Conservation (phyloP, 2,113 vertebrate species). For the Neomonachus schauinslandi region DNA sequence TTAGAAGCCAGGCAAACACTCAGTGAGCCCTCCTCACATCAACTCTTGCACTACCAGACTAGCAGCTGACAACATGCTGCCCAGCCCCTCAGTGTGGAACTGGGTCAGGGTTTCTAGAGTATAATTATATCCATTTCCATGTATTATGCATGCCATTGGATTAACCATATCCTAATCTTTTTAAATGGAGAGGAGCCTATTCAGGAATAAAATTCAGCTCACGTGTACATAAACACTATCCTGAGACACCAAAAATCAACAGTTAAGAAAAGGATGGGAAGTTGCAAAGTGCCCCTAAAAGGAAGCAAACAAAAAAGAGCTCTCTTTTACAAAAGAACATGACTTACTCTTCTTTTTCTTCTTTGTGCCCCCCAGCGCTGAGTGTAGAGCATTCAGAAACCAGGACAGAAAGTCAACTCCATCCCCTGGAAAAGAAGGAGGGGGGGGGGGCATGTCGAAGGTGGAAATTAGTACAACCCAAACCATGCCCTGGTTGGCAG, state of each 20-base stretch:
- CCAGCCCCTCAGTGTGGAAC: background rate
- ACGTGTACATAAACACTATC: background rate
- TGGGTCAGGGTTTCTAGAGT: background rate
- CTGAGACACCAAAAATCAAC: background rate
- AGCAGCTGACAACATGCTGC: background rate
- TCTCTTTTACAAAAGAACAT: background rate
- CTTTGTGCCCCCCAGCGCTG: slow-evolving; percentile 96
- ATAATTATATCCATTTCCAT: background rate
- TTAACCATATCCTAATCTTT: background rate
- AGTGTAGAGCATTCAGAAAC: slow-evolving; percentile 97
- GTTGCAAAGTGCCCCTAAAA: background rate
- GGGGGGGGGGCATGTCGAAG: background rate
- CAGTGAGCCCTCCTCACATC: background rate
- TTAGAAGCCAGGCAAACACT: background rate
- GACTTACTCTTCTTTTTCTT: slow-evolving; percentile 94
- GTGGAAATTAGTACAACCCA: background rate
- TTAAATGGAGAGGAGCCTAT: background rate
- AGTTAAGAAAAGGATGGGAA: background rate
- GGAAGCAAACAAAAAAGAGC: background rate
- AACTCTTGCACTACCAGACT: background rate
- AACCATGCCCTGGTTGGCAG: rapidly evolving
- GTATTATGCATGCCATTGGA: background rate
- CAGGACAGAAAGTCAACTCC: slow-evolving; percentile 98
- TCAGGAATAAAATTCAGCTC: background rate
- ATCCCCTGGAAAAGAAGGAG: slow-evolving; percentile 88